Conservation (phyloP, 2,888 invertebrate species). For the Cryptophagus acutangulus region DNA sequence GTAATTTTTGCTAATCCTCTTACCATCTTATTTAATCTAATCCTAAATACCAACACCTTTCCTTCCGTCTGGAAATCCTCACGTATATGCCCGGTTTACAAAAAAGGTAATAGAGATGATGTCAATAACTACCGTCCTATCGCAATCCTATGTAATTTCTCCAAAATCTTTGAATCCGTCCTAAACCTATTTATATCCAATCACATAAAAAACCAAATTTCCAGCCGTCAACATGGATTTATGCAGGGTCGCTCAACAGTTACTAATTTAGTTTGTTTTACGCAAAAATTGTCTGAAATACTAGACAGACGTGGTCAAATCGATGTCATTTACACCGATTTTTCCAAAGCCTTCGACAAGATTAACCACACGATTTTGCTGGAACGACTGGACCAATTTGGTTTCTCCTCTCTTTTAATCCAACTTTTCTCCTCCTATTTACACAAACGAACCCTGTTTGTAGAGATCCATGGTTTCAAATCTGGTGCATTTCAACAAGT, state of each 20-base stretch:
- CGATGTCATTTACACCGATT: constrained; percentile 4
- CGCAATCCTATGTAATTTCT: constrained; percentile 11
- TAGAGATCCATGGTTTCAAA: no score
- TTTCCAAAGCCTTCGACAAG: no score
- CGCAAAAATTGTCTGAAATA: not conserved
- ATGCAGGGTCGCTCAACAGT: constrained; percentile 10
- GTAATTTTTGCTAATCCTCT: constrained; percentile 45
- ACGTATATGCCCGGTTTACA: constrained; percentile 1
- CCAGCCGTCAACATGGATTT: constrained; percentile 10
- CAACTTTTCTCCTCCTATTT: no score
- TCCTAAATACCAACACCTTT: constrained; percentile 1
- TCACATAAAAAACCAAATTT: constrained; percentile 7
- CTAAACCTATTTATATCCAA: constrained; percentile 5
- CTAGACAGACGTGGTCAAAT: constrained; percentile 6
- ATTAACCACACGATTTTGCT: no score
- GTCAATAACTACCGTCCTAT: constrained; percentile 12
- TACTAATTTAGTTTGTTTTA: constrained; percentile 10
- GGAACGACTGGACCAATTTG: no score
- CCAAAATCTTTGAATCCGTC: constrained; percentile 6
- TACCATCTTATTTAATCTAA: constrained; percentile 5
- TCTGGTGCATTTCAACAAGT: no score
- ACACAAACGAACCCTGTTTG: no score
- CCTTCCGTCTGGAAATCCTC: constrained; percentile 7
- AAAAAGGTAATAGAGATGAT: not conserved
- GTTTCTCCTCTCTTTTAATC: no score